These are phyloP conservation scores for Amiota communis DNA, from an alignment of 2,888 invertebrate genomes.

Conservation along the genomic window DNA sequence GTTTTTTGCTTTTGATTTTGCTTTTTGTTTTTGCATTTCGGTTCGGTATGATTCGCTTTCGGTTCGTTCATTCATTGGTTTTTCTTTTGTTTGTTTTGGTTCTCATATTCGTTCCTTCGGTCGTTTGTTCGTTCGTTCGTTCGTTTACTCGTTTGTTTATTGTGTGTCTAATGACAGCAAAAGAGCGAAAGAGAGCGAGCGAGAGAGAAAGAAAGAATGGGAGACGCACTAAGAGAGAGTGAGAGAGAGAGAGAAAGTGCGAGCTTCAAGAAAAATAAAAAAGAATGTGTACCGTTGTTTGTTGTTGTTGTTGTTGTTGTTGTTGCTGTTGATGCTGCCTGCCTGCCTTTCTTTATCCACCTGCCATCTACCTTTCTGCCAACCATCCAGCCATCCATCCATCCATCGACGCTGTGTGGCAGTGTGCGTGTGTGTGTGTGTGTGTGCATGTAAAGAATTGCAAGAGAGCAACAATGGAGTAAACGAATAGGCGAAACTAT, in stretches of 20 bases:
- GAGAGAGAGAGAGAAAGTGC: neutral
- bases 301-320: no score
- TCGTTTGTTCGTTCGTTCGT: neutral
- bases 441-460: no score
- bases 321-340: no score
- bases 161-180: neutral
- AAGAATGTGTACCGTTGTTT: no score
- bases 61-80: neutral
- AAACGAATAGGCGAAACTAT: no score
- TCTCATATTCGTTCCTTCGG: conserved; percentile 26
- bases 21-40: neutral
- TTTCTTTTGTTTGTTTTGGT: conserved; percentile 34
- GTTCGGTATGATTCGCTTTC: conserved; percentile 4
- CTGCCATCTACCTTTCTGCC: neutral
- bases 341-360: no score
- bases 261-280: neutral
- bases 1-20: neutral
- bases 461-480: no score
- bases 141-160: conserved; percentile 9
- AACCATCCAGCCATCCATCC: neutral
- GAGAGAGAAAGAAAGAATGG: neutral
- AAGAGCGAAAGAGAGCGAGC: neutral
- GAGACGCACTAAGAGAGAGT: neutral
- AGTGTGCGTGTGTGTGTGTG: no score
- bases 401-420: neutral